These are phyloP conservation scores for Drosophila setosimentum DNA, from an alignment of 2,888 invertebrate genomes.

Conservation along the genomic window DNA sequence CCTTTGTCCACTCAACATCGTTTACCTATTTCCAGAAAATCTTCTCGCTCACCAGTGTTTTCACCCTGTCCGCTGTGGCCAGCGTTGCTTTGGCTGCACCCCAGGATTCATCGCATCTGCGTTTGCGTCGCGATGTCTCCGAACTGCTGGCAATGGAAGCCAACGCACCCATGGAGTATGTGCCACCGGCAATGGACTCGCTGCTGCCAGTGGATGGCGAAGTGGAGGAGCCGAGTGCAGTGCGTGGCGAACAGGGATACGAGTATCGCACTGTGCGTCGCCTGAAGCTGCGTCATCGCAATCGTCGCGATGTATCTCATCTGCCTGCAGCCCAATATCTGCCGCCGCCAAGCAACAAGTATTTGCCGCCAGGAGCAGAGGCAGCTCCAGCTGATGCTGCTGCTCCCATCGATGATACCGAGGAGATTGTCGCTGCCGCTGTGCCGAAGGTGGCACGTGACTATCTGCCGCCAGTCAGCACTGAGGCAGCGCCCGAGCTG, in stretches of 20 bases:
- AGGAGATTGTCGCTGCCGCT: slow-evolving; percentile 66
- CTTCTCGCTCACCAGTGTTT: slow-evolving; percentile 65
- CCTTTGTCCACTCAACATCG: background rate
- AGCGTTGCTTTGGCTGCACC: slow-evolving; percentile 66
- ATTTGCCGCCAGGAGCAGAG: slow-evolving; percentile 63
- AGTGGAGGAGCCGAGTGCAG: slow-evolving; percentile 40
- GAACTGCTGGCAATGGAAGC: slow-evolving; percentile 51
- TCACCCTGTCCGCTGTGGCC: slow-evolving; percentile 70
- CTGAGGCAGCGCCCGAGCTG: slow-evolving; percentile 41
- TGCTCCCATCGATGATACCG: slow-evolving; percentile 60
- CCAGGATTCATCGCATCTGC: slow-evolving; percentile 24
- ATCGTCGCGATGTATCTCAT: slow-evolving; percentile 80
- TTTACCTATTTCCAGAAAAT: slow-evolving; percentile 64
- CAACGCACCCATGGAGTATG: slow-evolving; percentile 41
- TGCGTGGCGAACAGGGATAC: slow-evolving; percentile 64
- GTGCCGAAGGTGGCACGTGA: slow-evolving; percentile 60
- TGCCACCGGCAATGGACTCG: slow-evolving; percentile 61
- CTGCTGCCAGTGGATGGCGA: slow-evolving; percentile 25
- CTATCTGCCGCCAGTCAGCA: slow-evolving; percentile 71
- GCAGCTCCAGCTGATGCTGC: slow-evolving; percentile 8
- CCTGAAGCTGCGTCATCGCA: slow-evolving; percentile 72
- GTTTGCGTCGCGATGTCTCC: slow-evolving; percentile 75
- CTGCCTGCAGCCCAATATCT: slow-evolving; percentile 59
- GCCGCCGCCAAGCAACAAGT: slow-evolving; percentile 68
- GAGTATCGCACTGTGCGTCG: slow-evolving; percentile 74